Percentiles rank a stretch among this genome's conserved stretches.
These are phyloP conservation scores for Holacanthella duospinosa DNA, from an alignment of 2,888 invertebrate species.

Conservation along the genomic window DNA sequence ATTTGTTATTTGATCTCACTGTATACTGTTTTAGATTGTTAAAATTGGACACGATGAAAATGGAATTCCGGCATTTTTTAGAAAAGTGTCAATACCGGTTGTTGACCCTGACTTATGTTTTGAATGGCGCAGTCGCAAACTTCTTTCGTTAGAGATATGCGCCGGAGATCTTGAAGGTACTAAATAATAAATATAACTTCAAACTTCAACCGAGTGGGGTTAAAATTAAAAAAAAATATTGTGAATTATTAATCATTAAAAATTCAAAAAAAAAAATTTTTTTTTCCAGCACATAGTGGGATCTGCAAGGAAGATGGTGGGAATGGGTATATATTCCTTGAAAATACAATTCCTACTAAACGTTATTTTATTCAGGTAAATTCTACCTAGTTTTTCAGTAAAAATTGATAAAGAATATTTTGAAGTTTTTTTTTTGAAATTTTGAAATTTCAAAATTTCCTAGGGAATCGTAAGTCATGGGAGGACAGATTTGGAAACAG, in stretches of 20 bases:
- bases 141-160: not conserved
- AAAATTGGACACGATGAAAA: not conserved
- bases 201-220: too few relatives aligned
- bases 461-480: constrained; percentile 8
- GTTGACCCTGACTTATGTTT: not conserved
- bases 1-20: too few relatives aligned
- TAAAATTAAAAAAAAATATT: too few relatives aligned
- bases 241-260: too few relatives aligned
- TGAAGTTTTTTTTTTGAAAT: not conserved
- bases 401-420: not conserved
- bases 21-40: not conserved
- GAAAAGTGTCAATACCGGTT: not conserved
- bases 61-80: not conserved
- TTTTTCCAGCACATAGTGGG: not conserved
- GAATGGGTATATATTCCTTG: not conserved
- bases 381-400: too few relatives aligned
- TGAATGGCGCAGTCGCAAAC: not conserved
- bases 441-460: too few relatives aligned
- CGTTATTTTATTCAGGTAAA: not conserved
- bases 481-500: not conserved
- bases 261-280: too few relatives aligned
- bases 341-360: not conserved
- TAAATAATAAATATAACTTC: too few relatives aligned
- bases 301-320: not conserved
- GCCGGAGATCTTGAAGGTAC: too few relatives aligned